Evolutionary conservation across 2,113 vertebrate genomes (phyloP).

Genomic region (Plecotus auritus): DNA sequence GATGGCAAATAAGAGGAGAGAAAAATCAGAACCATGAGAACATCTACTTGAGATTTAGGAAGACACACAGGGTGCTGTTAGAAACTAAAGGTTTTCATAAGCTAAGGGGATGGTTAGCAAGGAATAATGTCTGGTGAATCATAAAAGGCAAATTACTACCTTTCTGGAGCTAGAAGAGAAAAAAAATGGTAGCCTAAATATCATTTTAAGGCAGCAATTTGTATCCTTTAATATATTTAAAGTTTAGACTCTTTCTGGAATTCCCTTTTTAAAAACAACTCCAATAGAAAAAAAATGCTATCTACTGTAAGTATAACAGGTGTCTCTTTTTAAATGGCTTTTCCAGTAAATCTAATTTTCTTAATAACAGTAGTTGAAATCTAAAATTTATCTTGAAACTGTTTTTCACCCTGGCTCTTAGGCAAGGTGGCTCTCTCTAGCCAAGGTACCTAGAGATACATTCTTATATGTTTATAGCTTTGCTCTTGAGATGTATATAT

Average conservation of each 20-base stretch:
- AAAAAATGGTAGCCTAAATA: background rate
- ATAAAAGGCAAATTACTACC: background rate
- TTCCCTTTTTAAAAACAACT: constrained; percentile 38
- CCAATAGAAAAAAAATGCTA: background rate
- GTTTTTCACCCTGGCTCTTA: constrained; percentile 2
- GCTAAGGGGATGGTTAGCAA: background rate
- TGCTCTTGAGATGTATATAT: constrained; percentile 19
- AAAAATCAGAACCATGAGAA: background rate
- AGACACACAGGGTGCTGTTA: background rate
- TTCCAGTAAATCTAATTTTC: constrained; percentile 20
- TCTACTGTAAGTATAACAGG: background rate
- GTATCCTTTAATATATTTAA: constrained; percentile 30
- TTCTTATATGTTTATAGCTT: constrained; percentile 30
- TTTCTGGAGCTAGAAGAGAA: background rate
- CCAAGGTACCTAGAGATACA: background rate
- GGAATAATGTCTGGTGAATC: background rate
- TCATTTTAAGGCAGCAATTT: constrained; percentile 45
- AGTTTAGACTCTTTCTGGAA: constrained; percentile 36
- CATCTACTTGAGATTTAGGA: background rate
- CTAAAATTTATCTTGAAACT: constrained; percentile 24
- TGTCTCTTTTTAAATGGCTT: constrained; percentile 26
- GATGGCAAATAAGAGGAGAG: background rate
- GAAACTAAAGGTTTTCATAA: background rate
- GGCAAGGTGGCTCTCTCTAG: background rate
- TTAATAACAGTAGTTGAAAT: background rate